Base-by-base conservation (phyloP, 2,113 vertebrate species). In the Sorex araneus region DNA sequence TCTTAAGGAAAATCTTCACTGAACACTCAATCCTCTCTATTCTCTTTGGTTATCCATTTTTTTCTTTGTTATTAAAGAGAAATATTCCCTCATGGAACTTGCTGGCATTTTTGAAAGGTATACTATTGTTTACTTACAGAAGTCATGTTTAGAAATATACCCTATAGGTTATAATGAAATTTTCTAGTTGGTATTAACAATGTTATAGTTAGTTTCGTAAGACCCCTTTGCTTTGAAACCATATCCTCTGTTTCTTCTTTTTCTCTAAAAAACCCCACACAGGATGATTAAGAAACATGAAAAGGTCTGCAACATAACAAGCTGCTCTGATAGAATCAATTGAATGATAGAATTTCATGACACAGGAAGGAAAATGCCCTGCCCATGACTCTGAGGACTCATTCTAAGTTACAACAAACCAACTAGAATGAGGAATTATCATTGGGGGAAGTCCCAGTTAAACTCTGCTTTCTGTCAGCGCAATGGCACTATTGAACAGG, bases 231-330 rank as follows among this genome's bases (percentile, higher is more conserved):
- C 23, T 95, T 74, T 85, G 84, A 91, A 94, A 91, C 85, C 79
- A 27, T 76, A 73, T 83, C 75, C 84, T 89, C 57, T 84, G 13
- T 90, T 83, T 90, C 93, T 73, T 91, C 70, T 40, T 84, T 95
- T 87, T 78, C 32, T 87, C 43, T 80, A 8, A 60, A 92, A 85
- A 84, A 71, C 32, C 57, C 73, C 88, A 92, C 84, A 95, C 63
- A 92, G 92, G 79, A 88, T 88, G 54, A 32, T 95, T 90, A 70
- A 45, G 95, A 94, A 96, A 93, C 3, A 57, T 36, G 93, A 57
- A 28, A 27, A 18, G 64, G 30, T 69, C 66, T 30, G 25, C 43
- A 83, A 90, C 63, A n/a, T 8, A 66, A n/a, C 32, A 57, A 82
- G 36, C 36, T 79, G 21, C 19, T 43, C 19, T 69, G 18, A 40